phyloP scores from a whole-genome alignment of 2,888 invertebrate genomes.

The Psylliodes chrysocephalus region DNA sequence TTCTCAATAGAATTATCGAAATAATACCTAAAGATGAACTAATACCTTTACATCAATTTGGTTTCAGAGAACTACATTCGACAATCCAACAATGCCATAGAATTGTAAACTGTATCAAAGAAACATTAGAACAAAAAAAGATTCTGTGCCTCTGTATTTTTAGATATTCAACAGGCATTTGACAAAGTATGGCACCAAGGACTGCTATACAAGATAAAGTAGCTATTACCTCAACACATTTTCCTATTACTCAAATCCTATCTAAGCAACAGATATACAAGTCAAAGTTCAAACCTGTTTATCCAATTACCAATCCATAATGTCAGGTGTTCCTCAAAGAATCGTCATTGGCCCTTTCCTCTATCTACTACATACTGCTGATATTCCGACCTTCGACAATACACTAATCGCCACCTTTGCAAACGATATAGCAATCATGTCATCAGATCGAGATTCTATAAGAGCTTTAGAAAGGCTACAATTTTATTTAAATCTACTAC shows the following conservation, averaged over 20 bases:
- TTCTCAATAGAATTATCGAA: too few relatives aligned
- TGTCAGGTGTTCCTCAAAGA: background rate
- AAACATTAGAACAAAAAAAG: too few relatives aligned
- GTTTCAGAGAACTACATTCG: too few relatives aligned
- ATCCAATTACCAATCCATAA: background rate
- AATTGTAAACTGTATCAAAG: too few relatives aligned
- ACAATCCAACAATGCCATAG: too few relatives aligned
- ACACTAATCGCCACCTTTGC: constrained; percentile 3
- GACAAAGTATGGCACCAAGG: too few relatives aligned
- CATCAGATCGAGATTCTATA: background rate
- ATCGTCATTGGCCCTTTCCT: background rate
- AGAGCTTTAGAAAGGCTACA: background rate
- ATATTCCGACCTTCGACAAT: background rate
- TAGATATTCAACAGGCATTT: too few relatives aligned
- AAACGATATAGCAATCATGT: constrained; percentile 8
- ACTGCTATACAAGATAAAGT: background rate
- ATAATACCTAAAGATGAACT: too few relatives aligned
- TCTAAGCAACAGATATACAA: background rate
- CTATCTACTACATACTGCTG: background rate
- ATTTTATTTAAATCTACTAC: background rate
- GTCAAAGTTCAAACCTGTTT: background rate
- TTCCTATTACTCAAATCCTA: constrained; percentile 5
- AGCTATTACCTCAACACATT: background rate
- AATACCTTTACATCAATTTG: too few relatives aligned
- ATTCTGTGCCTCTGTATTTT: too few relatives aligned